Evolutionary conservation across 2,888 invertebrate species (phyloP).

Genomic region (Drosophila hamatofila): DNA sequence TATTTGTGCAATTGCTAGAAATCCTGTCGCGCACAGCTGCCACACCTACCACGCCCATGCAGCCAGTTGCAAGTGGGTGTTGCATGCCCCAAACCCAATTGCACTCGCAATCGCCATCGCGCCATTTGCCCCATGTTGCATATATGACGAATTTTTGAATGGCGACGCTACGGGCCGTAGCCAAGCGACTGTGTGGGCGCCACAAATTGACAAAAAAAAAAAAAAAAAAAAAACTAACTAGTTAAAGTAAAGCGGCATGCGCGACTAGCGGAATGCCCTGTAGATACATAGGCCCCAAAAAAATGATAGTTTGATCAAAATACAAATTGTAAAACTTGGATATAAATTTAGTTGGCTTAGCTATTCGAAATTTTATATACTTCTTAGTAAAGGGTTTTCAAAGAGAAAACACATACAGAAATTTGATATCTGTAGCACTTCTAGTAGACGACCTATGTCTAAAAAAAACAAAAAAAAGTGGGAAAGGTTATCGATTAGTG

Average conservation of each 20-base stretch:
- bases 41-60: slow-evolving; percentile 68
- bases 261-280: not conserved
- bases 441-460: not conserved
- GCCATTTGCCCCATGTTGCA: slow-evolving; percentile 58
- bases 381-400: not conserved
- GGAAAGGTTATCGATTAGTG: no score
- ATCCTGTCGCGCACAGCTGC: slow-evolving; percentile 67
- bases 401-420: not conserved
- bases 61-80: slow-evolving; percentile 65
- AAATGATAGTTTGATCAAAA: not conserved
- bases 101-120: slow-evolving; percentile 9
- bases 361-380: not conserved
- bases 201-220: slow-evolving; percentile 41
- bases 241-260: not conserved
- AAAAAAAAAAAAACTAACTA: slow-evolving; percentile 17
- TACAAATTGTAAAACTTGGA: not conserved
- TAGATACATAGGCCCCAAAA: not conserved
- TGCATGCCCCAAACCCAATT: slow-evolving; percentile 27
- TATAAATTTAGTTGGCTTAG: not conserved
- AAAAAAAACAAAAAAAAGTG: not conserved
- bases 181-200: slow-evolving; percentile 70
- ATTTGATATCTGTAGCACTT: no score
- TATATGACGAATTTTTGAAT: slow-evolving; percentile 77
- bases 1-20: slow-evolving; percentile 48
- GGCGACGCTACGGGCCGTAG: slow-evolving; percentile 31